Evolutionary conservation across 2,797 vertebrate species (phyloP), one percentile per base, ranked within the genome.

Genomic region (Dallia pectoralis): DNA sequence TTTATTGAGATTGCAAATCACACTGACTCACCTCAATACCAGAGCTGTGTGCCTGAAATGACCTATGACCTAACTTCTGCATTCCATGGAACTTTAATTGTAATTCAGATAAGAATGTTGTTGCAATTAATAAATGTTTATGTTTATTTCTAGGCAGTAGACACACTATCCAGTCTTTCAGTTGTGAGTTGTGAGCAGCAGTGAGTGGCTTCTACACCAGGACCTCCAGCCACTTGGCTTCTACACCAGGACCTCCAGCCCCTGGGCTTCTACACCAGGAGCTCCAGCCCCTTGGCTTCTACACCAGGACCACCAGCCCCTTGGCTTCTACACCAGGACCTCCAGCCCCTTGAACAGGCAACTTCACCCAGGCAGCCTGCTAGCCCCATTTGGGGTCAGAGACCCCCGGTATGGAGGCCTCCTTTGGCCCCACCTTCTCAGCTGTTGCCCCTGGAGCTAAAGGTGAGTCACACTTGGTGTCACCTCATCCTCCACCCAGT

Each of bases 131-230:
- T 3, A 36, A 36, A 36, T n/a, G n/a, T n/a, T n/a, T n/a, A n/a
- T n/a, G n/a, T n/a, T n/a, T n/a, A n/a, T n/a, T n/a, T 36, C 22
- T 80, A 92, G 96, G 94, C 87, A 89, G 87, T 80, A 22, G 74
- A 86, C 78, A 85, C 85, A 81, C 71, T 71, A 69, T 86, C 80
- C 72, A 81, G 78, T 85, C 81, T 79, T 85, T 88, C 82, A 79
- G 75, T 80, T 84, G 87, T 91, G 92, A 94, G 94, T 93, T 93
- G 93, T 95, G 93, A 96, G 89, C 93, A 91, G 88, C 59, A 86
- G 86, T 91, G 92, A 94, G 89, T 91, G 74, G 16, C 48, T 83
- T 79, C 74, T 94, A 93, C 88, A 93, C 91, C 87, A 82, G 86
- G 86, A 94, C 93, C 86, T 90, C 92, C 36, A 86, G 87, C n/a